A percentile compares a stretch with the other conserved stretches of the same genome.
Evolutionary conservation across 2,797 vertebrate genomes (phyloP).

Genomic region (Aldrovandia affinis): DNA sequence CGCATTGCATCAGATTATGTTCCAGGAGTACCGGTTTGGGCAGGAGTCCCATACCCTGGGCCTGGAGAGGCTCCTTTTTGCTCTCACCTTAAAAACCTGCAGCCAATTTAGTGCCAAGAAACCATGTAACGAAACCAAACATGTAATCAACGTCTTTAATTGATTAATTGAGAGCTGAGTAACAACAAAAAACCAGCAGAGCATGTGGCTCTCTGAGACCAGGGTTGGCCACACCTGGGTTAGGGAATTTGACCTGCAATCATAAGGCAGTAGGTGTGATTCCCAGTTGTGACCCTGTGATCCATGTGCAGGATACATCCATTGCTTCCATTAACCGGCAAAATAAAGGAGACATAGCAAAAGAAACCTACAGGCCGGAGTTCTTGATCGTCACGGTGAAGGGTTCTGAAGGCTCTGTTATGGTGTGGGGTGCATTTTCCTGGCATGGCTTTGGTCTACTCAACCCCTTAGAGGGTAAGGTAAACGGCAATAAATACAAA

Average conservation of each 20-base stretch:
- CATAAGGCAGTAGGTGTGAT: no score
- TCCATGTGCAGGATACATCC: no score
- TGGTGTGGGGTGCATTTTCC: no score
- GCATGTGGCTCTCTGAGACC: not conserved
- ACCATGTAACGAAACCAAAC: not conserved
- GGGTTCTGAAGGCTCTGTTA: no score
- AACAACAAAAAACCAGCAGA: not conserved
- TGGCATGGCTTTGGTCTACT: no score
- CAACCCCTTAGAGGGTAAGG: no score
- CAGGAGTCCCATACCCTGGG: not conserved
- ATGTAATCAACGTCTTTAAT: not conserved
- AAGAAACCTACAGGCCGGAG: no score
- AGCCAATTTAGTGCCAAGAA: not conserved
- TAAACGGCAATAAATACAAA: no score
- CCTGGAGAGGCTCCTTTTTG: not conserved
- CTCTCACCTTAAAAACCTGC: not conserved
- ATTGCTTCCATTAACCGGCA: no score
- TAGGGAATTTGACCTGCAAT: not conserved
- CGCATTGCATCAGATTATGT: not conserved
- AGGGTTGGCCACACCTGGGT: not conserved
- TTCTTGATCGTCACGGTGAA: no score
- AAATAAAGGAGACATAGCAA: no score
- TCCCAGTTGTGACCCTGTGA: no score
- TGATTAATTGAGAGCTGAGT: not conserved
- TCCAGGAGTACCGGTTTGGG: not conserved